These are phyloP conservation scores for Lemur catta DNA, from an alignment of 2,797 vertebrate genomes.

Conservation along the genomic window DNA sequence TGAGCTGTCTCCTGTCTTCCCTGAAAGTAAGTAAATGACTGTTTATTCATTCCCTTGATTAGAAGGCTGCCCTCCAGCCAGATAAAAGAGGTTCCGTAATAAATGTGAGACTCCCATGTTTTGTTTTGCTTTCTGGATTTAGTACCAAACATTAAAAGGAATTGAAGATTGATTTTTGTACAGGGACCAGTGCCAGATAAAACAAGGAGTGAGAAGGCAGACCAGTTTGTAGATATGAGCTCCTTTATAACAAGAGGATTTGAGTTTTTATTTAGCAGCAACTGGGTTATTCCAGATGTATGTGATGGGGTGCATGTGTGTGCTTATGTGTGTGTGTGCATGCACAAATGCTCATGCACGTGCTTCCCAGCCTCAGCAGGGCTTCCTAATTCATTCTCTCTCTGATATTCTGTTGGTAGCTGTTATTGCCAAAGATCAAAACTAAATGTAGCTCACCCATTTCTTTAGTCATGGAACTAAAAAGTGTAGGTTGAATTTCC, in stretches of 20 bases:
- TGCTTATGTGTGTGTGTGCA: background rate
- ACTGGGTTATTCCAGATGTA: background rate
- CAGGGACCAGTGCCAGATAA: conserved; percentile 81
- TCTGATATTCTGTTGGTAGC: background rate
- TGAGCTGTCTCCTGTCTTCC: conserved; percentile 77
- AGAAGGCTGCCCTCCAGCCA: conserved; percentile 83
- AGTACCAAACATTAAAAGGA: conserved; percentile 83
- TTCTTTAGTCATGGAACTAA: background rate
- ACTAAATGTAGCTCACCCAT: background rate
- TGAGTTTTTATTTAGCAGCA: conserved; percentile 58
- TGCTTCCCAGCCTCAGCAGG: background rate
- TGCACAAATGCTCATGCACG: rapidly evolving
- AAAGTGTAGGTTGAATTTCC: background rate
- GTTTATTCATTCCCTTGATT: conserved; percentile 85
- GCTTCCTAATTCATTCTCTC: background rate
- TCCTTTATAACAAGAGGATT: conserved; percentile 51
- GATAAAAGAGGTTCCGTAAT: conserved; percentile 80
- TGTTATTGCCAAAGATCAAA: conserved; percentile 26
- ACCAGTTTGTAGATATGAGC: conserved; percentile 59
- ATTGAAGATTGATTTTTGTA: conserved; percentile 84
- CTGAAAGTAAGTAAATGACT: conserved; percentile 83
- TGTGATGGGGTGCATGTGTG: background rate
- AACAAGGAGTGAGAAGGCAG: conserved; percentile 73
- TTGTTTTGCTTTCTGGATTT: conserved; percentile 85
- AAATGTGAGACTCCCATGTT: conserved; percentile 80